phyloP scores from a whole-genome alignment of 1,140 invertebrate genomes.

The Euschistus heros region DNA sequence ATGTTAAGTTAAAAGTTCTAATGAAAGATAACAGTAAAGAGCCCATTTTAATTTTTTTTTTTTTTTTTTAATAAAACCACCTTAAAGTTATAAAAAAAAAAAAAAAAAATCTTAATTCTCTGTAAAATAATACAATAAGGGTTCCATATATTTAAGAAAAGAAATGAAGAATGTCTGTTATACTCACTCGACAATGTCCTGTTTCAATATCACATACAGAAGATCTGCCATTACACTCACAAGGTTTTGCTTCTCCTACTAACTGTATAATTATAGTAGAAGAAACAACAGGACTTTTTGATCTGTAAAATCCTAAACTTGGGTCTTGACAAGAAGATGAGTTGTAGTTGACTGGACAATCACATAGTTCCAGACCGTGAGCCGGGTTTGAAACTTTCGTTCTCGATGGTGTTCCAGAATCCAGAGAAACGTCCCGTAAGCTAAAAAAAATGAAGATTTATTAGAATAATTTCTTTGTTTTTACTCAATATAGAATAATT shows the following conservation, averaged over 20 bases:
- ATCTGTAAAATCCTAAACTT: slow-evolving; percentile 71
- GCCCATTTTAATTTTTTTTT: too few species aligned
- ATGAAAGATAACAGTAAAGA: too few species aligned
- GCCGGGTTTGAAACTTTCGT: slow-evolving; percentile 51
- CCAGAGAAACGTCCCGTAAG: slow-evolving; percentile 64
- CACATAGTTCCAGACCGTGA: slow-evolving; percentile 76
- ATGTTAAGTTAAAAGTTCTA: too few species aligned
- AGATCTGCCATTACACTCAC: slow-evolving; percentile 73
- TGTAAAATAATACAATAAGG: not conserved
- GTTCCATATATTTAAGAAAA: too few species aligned
- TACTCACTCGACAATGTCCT: slow-evolving; percentile 67
- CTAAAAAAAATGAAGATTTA: slow-evolving; percentile 38
- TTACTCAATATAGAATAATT: too few species aligned
- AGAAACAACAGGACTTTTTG: slow-evolving; percentile 32
- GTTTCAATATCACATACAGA: slow-evolving; percentile 70
- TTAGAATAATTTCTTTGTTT: not conserved
- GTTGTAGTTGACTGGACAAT: slow-evolving; percentile 68
- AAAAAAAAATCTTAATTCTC: too few species aligned
- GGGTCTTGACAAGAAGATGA: slow-evolving; percentile 80
- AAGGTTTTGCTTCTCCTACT: slow-evolving; percentile 68
- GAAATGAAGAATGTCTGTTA: not conserved
- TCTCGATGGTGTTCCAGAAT: slow-evolving; percentile 58
- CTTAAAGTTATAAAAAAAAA: too few species aligned
- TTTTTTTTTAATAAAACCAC: too few species aligned
- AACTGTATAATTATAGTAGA: slow-evolving; percentile 58